Evolutionary conservation across 2,888 invertebrate species (phyloP).

Genomic region (Theodoxus fluviatilis): DNA sequence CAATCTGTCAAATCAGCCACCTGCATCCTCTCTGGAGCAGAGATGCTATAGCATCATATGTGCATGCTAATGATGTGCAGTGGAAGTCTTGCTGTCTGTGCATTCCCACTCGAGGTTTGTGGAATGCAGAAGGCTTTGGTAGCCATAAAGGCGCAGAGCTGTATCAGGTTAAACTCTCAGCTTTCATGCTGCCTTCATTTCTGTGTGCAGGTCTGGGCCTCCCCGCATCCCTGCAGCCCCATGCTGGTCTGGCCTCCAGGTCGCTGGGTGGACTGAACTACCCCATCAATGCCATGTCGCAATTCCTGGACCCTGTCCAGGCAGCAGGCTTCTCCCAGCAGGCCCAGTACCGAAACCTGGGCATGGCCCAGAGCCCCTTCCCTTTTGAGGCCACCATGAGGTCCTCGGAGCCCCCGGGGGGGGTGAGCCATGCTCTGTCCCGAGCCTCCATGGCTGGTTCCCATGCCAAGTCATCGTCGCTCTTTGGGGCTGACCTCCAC

Average conservation of each 20-base stretch:
- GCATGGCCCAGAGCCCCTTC: conserved; percentile 41
- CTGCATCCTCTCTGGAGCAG: no score
- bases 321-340: conserved; percentile 38
- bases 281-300: conserved; percentile 36
- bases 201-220: conserved; percentile 41
- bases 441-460: not conserved
- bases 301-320: conserved; percentile 42
- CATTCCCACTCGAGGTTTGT: no score
- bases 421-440: no score
- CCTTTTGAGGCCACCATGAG: conserved; percentile 39
- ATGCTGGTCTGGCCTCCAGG: conserved; percentile 37
- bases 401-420: conserved; percentile 19
- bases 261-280: conserved; percentile 42
- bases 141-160: no score
- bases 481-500: no score
- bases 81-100: no score
- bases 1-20: no score
- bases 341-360: conserved; percentile 46
- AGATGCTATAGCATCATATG: no score
- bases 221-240: conserved; percentile 36
- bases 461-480: not conserved
- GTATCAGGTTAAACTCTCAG: no score
- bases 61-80: no score
- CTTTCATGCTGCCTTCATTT: no score
- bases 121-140: no score